Base-by-base conservation (phyloP, 2,888 invertebrate genomes). In the Glaucopsyche alexis region DNA sequence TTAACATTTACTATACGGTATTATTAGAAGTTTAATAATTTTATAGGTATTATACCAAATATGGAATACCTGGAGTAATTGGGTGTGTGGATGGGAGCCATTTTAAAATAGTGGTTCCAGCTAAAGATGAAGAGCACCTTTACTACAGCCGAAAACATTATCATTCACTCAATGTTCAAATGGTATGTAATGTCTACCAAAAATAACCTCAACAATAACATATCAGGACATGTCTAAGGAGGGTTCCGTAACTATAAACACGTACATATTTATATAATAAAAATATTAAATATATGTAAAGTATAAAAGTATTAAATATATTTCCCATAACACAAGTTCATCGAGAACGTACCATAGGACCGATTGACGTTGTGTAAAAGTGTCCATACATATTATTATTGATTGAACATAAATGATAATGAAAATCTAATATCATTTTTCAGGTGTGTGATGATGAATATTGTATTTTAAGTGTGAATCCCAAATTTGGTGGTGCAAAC, bases 401-500 rank as follows among this genome's bases (percentile, higher is more conserved):
- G n/a, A n/a, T n/a, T n/a, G n/a, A n/a, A n/a, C n/a, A n/a, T n/a
- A n/a, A n/a, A n/a, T n/a, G n/a, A n/a, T n/a, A n/a, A n/a, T n/a
- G n/a, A n/a, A n/a, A n/a, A n/a, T n/a, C 45, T 45, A 7, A 45
- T 45, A 7, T 7, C 45, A 71, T 73, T 72, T 76, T 72, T 47
- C 29, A 76, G 74, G 40, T 75, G 5, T 75, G 75, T n/a, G n/a
- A n/a, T 71, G 64, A 19, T 60, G 52, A 76, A n/a, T 67, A 71
- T 9, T 8, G 55, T n/a, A 77, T 77, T 50, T 29, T 71, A 16
- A 67, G 55, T 70, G 74, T 77, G 4, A 75, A 76, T 74, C 47
- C 77, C 8, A 75, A 74, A 71, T 77, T 73, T 76, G 77, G 77
- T 19, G 78, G 76, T 29, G 76, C 77, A 14, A 74, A 49, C 38